Evolutionary conservation across 1,140 invertebrate species (phyloP).

Genomic region (Orchestia grillus): DNA sequence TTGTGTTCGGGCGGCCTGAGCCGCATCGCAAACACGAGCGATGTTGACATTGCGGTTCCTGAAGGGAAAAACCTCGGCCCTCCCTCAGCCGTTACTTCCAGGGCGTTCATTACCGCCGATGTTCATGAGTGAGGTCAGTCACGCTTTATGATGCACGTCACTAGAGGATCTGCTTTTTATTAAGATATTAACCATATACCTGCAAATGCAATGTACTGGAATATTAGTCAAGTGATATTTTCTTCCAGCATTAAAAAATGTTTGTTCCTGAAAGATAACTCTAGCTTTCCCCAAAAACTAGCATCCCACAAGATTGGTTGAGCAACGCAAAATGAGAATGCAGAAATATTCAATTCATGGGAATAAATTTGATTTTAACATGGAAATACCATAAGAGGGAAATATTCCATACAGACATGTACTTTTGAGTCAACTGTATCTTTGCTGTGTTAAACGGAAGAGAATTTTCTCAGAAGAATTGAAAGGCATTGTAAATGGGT

Average conservation of each 20-base stretch:
- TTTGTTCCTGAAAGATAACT: background rate
- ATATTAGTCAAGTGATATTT: too few species aligned
- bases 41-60: constrained; percentile 33
- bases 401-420: too few species aligned
- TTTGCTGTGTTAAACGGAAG: too few species aligned
- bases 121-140: background rate
- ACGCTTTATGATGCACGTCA: background rate
- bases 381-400: too few species aligned
- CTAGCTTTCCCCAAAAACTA: background rate
- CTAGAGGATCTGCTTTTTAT: too few species aligned
- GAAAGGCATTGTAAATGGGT: too few species aligned
- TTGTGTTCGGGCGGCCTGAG: constrained; percentile 63
- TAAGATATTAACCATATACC: too few species aligned
- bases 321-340: background rate
- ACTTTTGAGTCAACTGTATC: too few species aligned
- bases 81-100: constrained; percentile 42
- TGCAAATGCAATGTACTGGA: too few species aligned
- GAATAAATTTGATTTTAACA: too few species aligned
- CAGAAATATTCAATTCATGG: too few species aligned
- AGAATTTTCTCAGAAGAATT: background rate
- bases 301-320: background rate
- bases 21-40: constrained; percentile 62
- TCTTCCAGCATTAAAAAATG: background rate
- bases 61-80: constrained; percentile 36
- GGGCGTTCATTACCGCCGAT: background rate